A percentile compares a stretch with the other conserved stretches of the same genome.
Evolutionary conservation across 1,140 invertebrate genomes (phyloP).

Genomic region (Daktulosphaira vitifoliae): DNA sequence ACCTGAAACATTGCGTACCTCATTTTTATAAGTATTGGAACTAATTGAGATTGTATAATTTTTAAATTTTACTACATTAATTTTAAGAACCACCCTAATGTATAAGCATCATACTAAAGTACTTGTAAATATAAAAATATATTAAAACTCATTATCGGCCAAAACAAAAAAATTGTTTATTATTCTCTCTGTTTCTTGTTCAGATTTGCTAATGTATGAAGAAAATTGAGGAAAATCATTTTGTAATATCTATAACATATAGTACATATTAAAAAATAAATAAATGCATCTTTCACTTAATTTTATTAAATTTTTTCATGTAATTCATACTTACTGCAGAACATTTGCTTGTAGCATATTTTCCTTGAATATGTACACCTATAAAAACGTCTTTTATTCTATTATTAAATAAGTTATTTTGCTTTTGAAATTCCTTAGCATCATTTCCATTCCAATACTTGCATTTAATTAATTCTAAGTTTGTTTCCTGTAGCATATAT

Average conservation of each 20-base stretch:
- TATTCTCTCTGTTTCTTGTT: constrained; percentile 1
- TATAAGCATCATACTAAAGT: no score
- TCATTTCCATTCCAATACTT: background rate
- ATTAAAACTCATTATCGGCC: constrained; percentile 12
- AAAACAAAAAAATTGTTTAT: background rate
- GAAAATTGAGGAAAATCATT: constrained; percentile 25
- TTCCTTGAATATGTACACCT: constrained; percentile 7
- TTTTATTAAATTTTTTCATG: no score
- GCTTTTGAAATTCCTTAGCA: constrained; percentile 3
- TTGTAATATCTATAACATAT: constrained; percentile 3
- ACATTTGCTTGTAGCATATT: constrained; percentile 8
- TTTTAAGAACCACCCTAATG: no score
- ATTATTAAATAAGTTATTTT: constrained; percentile 1
- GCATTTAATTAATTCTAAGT: constrained; percentile 7
- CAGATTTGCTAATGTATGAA: constrained; percentile 3
- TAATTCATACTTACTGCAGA: constrained; percentile 3
- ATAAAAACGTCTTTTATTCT: background rate
- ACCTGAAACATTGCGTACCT: no score
- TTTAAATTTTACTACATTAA: no score
- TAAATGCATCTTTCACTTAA: background rate
- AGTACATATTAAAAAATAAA: background rate
- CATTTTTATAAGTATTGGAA: no score
- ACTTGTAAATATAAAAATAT: no score
- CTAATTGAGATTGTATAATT: no score
- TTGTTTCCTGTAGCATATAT: constrained; percentile 9